Conservation (phyloP, 2,888 invertebrate species). For the Leucoma salicis region DNA sequence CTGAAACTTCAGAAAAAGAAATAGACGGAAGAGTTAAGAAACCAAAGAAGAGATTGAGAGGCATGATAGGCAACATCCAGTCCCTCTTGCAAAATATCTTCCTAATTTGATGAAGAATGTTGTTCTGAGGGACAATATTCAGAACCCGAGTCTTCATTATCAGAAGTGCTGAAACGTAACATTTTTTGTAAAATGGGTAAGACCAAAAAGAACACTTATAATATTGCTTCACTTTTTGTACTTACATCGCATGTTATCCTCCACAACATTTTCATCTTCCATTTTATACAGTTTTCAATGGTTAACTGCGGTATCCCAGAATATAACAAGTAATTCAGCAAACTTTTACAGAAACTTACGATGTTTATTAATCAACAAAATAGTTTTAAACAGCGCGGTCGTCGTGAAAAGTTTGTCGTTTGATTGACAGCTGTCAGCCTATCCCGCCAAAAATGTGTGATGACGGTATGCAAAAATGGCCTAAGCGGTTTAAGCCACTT, state of each 20-base stretch:
- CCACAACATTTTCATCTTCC: slow-evolving; percentile 3
- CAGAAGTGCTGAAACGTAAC: slow-evolving; percentile 4
- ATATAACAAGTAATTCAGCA: neutral
- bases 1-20: neutral
- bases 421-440: neutral
- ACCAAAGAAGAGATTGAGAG: slow-evolving; percentile 11
- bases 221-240: slow-evolving; percentile 2
- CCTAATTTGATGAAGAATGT: slow-evolving; percentile 4
- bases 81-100: slow-evolving; percentile 1
- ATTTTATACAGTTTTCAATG: neutral
- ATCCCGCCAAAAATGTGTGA: neutral
- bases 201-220: slow-evolving; percentile 1
- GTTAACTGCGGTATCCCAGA: neutral
- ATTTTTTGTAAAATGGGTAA: neutral
- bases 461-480: slow-evolving; percentile 4
- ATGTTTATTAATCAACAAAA: neutral
- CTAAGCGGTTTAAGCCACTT: slow-evolving; percentile 4
- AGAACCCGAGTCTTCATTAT: slow-evolving; percentile 11
- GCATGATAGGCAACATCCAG: neutral
- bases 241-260: slow-evolving; percentile 7
- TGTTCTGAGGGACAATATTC: slow-evolving; percentile 9
- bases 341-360: neutral
- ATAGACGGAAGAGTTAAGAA: neutral
- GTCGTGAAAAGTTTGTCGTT: neutral
- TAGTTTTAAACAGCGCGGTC: neutral